Evolutionary conservation across 1,140 invertebrate species (phyloP).

Genomic region (Drosophila malerkotliana): DNA sequence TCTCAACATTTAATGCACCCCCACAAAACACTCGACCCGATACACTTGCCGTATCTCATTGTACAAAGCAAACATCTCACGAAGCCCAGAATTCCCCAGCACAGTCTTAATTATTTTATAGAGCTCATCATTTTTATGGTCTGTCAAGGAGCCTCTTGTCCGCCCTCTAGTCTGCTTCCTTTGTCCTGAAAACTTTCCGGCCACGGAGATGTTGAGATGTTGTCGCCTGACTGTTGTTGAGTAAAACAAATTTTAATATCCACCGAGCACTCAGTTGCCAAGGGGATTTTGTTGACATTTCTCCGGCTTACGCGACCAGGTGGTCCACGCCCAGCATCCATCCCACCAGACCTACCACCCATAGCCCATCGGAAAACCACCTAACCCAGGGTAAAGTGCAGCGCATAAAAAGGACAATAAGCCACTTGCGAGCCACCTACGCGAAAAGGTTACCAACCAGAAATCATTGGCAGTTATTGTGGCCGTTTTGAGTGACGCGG

Average conservation of each 20-base stretch:
- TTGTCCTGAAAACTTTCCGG: slow-evolving; percentile 10
- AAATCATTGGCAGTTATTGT: slow-evolving; percentile 75
- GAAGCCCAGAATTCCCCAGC: slow-evolving; percentile 9
- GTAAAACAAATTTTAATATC: slow-evolving; percentile 71
- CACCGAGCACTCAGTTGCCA: slow-evolving; percentile 49
- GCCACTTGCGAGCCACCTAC: slow-evolving; percentile 66
- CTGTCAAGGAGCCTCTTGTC: slow-evolving; percentile 5
- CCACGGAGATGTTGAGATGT: slow-evolving; percentile 22
- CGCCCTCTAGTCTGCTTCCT: background rate
- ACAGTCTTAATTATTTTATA: slow-evolving; percentile 74
- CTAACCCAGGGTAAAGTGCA: slow-evolving; percentile 52
- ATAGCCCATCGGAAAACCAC: background rate
- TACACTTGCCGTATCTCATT: slow-evolving; percentile 29
- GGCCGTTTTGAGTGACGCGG: slow-evolving; percentile 66
- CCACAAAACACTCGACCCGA: slow-evolving; percentile 18
- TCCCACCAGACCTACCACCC: background rate
- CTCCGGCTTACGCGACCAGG: slow-evolving; percentile 33
- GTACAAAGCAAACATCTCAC: slow-evolving; percentile 39
- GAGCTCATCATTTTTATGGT: slow-evolving; percentile 63
- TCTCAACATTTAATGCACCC: slow-evolving; percentile 49
- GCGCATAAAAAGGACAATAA: slow-evolving; percentile 80
- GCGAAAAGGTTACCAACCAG: slow-evolving; percentile 55
- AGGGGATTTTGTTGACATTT: slow-evolving; percentile 71
- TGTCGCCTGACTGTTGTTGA: slow-evolving; percentile 20
- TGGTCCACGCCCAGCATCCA: slow-evolving; percentile 1